Percentiles rank a stretch among this genome's conserved stretches.
Conservation (phyloP, 2,797 vertebrate species). For the Cuculus canorus region DNA sequence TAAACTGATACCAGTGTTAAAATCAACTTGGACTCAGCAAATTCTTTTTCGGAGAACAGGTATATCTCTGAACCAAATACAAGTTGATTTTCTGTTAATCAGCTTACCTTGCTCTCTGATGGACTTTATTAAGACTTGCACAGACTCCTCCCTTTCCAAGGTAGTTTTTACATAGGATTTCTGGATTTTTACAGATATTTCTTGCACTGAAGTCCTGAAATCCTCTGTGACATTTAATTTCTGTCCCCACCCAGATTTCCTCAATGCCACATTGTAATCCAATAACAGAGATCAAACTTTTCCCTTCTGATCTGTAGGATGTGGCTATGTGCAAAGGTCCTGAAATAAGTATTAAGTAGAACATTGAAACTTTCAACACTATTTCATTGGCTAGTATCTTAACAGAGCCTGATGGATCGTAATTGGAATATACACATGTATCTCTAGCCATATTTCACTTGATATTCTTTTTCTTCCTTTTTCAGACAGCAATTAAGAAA, state of each 20-base stretch:
- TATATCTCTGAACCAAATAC: background rate
- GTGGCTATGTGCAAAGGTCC: background rate
- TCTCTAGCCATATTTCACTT: background rate
- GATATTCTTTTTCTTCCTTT: background rate
- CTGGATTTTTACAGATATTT: background rate
- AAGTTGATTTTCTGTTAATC: background rate
- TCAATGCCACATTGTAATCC: background rate
- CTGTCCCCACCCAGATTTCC: background rate
- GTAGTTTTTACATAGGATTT: background rate
- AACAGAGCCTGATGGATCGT: background rate
- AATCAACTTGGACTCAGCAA: background rate
- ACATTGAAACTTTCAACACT: background rate
- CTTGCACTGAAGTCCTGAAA: background rate
- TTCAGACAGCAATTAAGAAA: background rate
- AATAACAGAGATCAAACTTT: background rate
- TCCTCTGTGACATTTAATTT: background rate
- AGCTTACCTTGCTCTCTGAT: background rate
- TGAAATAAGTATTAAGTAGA: background rate
- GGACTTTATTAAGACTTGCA: background rate
- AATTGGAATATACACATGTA: background rate
- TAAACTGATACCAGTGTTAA: background rate
- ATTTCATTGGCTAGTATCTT: background rate
- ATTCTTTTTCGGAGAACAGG: background rate
- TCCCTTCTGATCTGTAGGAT: background rate
- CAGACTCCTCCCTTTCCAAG: rapidly evolving